A percentile compares a stretch with the other conserved stretches of the same genome.
These are phyloP conservation scores for Emberiza fucata DNA, from an alignment of 2,113 vertebrate species.

Conservation along the genomic window DNA sequence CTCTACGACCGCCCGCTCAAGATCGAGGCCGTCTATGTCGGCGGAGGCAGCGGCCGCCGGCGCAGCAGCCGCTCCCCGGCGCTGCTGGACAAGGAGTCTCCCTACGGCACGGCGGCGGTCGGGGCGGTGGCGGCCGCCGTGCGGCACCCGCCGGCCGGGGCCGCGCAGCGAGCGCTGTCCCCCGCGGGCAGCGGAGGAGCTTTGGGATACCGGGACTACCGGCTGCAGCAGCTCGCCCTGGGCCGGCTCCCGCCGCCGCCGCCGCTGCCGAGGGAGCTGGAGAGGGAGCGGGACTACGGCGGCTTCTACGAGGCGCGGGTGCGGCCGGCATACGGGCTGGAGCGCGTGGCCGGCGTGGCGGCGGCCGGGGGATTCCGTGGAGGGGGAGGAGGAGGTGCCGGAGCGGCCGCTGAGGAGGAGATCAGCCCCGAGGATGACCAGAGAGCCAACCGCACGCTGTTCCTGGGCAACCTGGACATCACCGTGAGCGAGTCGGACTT, in stretches of 20 bases:
- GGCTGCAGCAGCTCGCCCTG: conserved; percentile 90
- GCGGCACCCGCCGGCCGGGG: conserved; percentile 74
- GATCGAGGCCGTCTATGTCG: conserved; percentile 89
- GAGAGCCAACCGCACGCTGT: conserved; percentile 93
- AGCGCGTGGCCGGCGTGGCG: conserved; percentile 75
- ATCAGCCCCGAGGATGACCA: conserved; percentile 96
- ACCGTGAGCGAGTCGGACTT: conserved; percentile 90
- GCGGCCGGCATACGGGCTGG: conserved; percentile 83
- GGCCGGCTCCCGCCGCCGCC: conserved; percentile 87
- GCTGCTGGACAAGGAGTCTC: conserved; percentile 81
- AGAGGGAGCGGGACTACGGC: conserved; percentile 89
- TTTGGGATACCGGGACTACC: conserved; percentile 90
- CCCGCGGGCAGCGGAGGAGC: conserved; percentile 77
- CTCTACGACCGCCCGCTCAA: conserved; percentile 93
- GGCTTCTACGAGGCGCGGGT: conserved; percentile 88
- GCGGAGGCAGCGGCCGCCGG: conserved; percentile 74
- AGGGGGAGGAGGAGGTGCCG: conserved; percentile 32
- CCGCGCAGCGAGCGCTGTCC: conserved; percentile 82
- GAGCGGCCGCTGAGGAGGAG: conserved; percentile 78
- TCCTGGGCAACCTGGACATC: conserved; percentile 94
- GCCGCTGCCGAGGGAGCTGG: conserved; percentile 85
- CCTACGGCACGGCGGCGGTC: conserved; percentile 33
- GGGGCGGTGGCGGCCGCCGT: conserved; percentile 74
- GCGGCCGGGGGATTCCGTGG: conserved; percentile 80
- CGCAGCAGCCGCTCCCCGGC: conserved; percentile 87